phyloP scores from a whole-genome alignment of 2,888 invertebrate species.

The Xanthia togata region DNA sequence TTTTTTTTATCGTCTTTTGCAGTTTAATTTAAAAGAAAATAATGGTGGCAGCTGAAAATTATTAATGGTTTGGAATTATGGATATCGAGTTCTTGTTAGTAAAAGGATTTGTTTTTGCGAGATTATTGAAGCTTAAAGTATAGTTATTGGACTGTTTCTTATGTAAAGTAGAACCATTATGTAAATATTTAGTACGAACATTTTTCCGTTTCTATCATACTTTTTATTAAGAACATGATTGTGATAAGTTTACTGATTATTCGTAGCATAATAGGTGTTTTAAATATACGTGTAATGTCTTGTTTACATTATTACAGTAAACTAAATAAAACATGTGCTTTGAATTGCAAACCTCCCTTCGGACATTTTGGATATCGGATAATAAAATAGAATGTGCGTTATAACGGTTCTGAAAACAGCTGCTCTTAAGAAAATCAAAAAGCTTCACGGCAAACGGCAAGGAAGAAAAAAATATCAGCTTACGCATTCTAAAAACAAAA shows the following conservation, averaged over 20 bases:
- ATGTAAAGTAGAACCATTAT: slow-evolving; percentile 11
- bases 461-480: slow-evolving; percentile 5
- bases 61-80: slow-evolving; percentile 12
- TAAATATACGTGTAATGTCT: not conserved
- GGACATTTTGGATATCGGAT: slow-evolving; percentile 5
- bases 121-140: slow-evolving; percentile 23
- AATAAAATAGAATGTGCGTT: slow-evolving; percentile 27
- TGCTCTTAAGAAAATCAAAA: slow-evolving; percentile 19
- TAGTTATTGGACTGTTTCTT: slow-evolving; percentile 3
- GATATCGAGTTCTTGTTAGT: slow-evolving; percentile 12
- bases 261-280: not conserved
- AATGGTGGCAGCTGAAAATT: slow-evolving; percentile 40
- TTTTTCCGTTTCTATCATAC: not conserved
- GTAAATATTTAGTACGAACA: slow-evolving; percentile 9
- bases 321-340: not conserved
- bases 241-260: not conserved
- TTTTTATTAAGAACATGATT: slow-evolving; percentile 14
- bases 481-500: not conserved
- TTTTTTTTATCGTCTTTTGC: slow-evolving; percentile 3
- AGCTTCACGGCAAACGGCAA: not conserved
- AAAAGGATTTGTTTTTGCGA: slow-evolving; percentile 34
- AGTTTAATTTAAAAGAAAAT: not conserved
- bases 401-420: slow-evolving; percentile 12
- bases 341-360: not conserved
- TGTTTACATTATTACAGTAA: slow-evolving; percentile 17